Evolutionary conservation across 2,888 invertebrate species (phyloP).

Genomic region (Tortrix viridana): DNA sequence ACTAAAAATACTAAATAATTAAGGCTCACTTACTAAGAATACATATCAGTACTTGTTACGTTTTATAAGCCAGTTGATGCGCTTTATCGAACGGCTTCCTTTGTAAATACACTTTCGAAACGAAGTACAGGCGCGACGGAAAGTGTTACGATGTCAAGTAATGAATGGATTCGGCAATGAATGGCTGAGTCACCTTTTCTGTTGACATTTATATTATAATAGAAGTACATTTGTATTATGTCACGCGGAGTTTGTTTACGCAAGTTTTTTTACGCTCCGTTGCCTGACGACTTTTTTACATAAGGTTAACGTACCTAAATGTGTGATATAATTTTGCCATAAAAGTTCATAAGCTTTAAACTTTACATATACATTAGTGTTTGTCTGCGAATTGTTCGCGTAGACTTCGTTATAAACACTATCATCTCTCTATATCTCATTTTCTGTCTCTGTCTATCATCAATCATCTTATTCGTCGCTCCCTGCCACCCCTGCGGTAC

Average conservation of each 20-base stretch:
- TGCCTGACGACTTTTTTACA: too few relatives aligned
- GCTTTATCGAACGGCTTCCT: slow-evolving; percentile 24
- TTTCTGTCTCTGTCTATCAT: too few relatives aligned
- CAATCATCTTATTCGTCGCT: too few relatives aligned
- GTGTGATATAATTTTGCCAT: too few relatives aligned
- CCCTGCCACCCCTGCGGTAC: too few relatives aligned
- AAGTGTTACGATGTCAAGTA: slow-evolving; percentile 14
- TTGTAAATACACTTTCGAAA: slow-evolving; percentile 30
- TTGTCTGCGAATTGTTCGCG: too few relatives aligned
- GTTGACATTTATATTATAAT: slow-evolving; percentile 27
- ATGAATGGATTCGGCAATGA: slow-evolving; percentile 23
- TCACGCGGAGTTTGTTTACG: slow-evolving; percentile 27
- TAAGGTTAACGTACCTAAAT: too few relatives aligned
- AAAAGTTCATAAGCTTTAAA: too few relatives aligned
- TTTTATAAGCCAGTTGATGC: slow-evolving; percentile 17
- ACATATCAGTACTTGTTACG: not conserved
- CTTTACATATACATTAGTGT: too few relatives aligned
- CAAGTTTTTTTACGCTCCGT: not conserved
- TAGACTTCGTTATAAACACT: too few relatives aligned
- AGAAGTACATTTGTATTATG: slow-evolving; percentile 11
- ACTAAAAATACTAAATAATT: slow-evolving; percentile 32
- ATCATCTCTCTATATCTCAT: too few relatives aligned
- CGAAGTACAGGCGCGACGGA: slow-evolving; percentile 14
- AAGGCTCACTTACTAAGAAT: slow-evolving; percentile 5
- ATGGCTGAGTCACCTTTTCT: slow-evolving; percentile 25